phyloP scores from a whole-genome alignment of 2,797 vertebrate species.

The Sebastes itinus region DNA sequence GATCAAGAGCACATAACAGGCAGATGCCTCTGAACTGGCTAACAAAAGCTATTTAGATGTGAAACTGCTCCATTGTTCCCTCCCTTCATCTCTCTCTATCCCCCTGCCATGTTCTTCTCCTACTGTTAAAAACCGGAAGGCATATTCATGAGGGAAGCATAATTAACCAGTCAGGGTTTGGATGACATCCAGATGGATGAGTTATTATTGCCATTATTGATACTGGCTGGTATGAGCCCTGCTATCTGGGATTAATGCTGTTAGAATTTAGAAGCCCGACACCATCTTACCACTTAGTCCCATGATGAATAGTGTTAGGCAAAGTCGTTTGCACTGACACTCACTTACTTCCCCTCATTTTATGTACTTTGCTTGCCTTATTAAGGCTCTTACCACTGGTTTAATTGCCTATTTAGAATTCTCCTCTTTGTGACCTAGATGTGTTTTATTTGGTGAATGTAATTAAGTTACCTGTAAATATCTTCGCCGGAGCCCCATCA shows the following conservation, averaged over 20 bases:
- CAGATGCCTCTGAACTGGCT: constrained; percentile 50
- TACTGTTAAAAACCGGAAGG: constrained; percentile 67
- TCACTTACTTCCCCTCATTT: constrained; percentile 78
- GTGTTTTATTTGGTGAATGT: constrained; percentile 83
- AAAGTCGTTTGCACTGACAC: constrained; percentile 82
- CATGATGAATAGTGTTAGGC: constrained; percentile 81
- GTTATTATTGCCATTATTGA: constrained; percentile 84
- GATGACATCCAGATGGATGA: constrained; percentile 82
- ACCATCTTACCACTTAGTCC: constrained; percentile 83
- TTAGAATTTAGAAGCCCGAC: constrained; percentile 81
- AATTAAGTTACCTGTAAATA: constrained; percentile 87
- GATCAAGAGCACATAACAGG: constrained; percentile 60
- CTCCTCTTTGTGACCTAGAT: constrained; percentile 83
- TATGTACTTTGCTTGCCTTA: constrained; percentile 81
- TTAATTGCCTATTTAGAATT: constrained; percentile 85
- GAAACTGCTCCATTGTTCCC: constrained; percentile 52
- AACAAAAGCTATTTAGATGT: constrained; percentile 49
- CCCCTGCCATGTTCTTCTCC: constrained; percentile 52
- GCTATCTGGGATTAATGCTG: constrained; percentile 83
- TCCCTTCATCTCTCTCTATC: constrained; percentile 26
- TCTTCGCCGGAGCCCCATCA: constrained; percentile 72
- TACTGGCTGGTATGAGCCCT: constrained; percentile 78
- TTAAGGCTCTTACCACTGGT: constrained; percentile 78
- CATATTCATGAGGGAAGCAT: constrained; percentile 82
- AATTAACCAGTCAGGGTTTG: constrained; percentile 80